These are phyloP conservation scores for Melanotaenia duboulayi DNA, from an alignment of 2,113 vertebrate species.

Conservation along the genomic window DNA sequence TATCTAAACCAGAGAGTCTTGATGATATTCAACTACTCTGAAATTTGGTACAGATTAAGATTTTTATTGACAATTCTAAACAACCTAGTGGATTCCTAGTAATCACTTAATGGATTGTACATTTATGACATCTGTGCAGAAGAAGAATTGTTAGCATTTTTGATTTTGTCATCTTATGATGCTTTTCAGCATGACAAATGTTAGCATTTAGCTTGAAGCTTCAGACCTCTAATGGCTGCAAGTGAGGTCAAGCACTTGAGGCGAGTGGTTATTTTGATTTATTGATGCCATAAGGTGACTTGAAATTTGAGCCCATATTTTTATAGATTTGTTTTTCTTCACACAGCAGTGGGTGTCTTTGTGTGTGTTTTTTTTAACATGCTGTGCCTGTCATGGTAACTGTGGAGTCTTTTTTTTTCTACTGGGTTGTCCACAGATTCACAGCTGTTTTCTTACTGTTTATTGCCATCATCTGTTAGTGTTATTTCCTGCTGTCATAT, in stretches of 20 bases:
- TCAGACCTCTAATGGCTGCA: not conserved
- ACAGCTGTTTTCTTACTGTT: constrained; percentile 47
- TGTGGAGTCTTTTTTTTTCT: constrained; percentile 20
- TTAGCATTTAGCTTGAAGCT: not conserved
- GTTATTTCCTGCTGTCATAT: constrained; percentile 59
- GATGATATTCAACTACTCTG: no score
- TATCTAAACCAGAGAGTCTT: no score
- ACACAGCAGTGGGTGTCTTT: constrained; percentile 5
- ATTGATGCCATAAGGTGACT: constrained; percentile 15
- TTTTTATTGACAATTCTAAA: no score
- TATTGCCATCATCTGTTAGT: constrained; percentile 59
- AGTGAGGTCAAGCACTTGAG: not conserved
- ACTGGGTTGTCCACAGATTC: constrained; percentile 33
- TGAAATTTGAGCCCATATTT: constrained; percentile 21
- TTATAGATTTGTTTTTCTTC: constrained; percentile 28
- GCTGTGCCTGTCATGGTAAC: constrained; percentile 45
- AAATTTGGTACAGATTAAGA: no score
- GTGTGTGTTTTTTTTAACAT: constrained; percentile 14
- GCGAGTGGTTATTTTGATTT: constrained; percentile 3
- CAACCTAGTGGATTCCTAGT: no score
- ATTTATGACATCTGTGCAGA: no score
- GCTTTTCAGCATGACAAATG: not conserved
- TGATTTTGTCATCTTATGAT: no score
- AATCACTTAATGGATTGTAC: no score
- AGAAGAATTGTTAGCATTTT: no score